These are phyloP conservation scores for Ciconia nigra DNA, from an alignment of 2,797 vertebrate genomes.

Conservation along the genomic window DNA sequence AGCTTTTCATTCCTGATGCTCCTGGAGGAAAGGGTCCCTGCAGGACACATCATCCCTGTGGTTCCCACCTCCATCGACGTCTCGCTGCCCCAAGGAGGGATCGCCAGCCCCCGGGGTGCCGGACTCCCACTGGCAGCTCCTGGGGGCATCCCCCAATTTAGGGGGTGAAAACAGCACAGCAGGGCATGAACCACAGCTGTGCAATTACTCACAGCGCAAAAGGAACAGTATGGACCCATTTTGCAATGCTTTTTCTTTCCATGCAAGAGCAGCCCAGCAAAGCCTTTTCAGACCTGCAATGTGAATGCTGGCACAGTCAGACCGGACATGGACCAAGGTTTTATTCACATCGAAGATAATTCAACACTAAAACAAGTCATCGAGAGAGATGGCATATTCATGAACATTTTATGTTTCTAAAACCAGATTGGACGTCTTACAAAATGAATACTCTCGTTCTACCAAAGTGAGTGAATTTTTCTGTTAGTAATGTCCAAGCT, in stretches of 20 bases:
- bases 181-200: neutral
- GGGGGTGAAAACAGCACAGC: neutral
- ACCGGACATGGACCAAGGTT: neutral
- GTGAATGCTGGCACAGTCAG: neutral
- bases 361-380: neutral
- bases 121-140: neutral
- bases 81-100: neutral
- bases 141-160: too few species aligned
- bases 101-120: neutral
- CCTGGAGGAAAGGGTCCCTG: neutral
- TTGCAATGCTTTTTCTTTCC: neutral
- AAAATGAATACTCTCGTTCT: neutral
- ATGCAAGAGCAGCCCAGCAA: neutral
- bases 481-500: neutral
- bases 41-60: accelerated
- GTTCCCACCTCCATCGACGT: accelerated
- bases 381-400: neutral
- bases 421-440: neutral
- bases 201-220: neutral
- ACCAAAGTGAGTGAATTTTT: neutral
- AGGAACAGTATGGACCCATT: accelerated
- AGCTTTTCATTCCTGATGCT: neutral
- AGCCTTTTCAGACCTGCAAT: neutral
- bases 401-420: neutral
- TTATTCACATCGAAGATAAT: neutral